Base-by-base conservation (phyloP, 2,888 invertebrate species). In the Stictocephala bisonia region DNA sequence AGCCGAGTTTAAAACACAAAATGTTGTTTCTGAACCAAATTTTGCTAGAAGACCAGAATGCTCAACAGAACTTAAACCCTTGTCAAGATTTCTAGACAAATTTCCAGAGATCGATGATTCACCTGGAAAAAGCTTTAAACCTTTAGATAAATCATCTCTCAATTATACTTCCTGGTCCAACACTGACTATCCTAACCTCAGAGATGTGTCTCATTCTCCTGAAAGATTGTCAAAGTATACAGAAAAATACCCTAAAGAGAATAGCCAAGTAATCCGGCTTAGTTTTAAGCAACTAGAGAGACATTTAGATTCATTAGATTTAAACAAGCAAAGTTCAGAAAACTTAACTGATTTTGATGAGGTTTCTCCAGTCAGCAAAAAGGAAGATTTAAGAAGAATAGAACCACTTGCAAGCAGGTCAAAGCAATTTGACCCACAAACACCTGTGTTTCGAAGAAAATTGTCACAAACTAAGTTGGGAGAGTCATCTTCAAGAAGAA, bases 361-460 rank as follows among this genome's bases (percentile, higher is more conserved):
- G 26, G 53, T 27, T 29, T 56, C 70, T 9, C 53, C 22, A 15
- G 27, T 56, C 20, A 20, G 44, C 11, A 24, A 27, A 26, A 64
- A 64, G 18, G 64, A 64, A 35, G 64, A 64, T 1, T 44, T 64
- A 18, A 64, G 18, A 24, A 41, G 64, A 44, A 35, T 44, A 11
- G 64, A 64, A 26, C n/a, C 44, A 20, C 27, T 15, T 44, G n/a
- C 64, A 2, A 56, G 24, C 20, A 35, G 56, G 18, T 1, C 26
- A n/a, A 74, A 77, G 27, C 67, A 51, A 1, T 71, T 64, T 29
- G 69, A 72, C 13, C 74, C 74, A 6, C 56, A 64, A 24, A 71
- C 74, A 18, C 74, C 74, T 1, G 68, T 74, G n/a, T 71, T 74
- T 18, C 58, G 71, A 20, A 56, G 74, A n/a, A 74, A 72, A 50